Evolutionary conservation across 2,797 vertebrate species (phyloP).

Genomic region (Gouania willdenowi): DNA sequence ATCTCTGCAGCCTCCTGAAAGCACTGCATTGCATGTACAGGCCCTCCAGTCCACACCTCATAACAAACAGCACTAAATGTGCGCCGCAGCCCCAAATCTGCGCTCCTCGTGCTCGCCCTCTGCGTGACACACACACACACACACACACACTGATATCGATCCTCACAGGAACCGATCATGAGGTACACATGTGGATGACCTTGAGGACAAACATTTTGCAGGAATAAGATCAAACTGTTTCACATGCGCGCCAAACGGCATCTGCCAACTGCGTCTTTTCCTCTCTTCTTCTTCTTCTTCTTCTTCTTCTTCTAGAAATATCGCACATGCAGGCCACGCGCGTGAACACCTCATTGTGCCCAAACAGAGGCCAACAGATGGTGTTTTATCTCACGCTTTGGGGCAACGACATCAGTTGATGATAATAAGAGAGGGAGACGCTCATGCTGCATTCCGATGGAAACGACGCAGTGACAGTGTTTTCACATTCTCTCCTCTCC

Average conservation of each 20-base stretch:
- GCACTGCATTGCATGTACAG: conserved; percentile 57
- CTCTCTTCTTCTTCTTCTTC: not conserved
- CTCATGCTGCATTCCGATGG: conserved; percentile 73
- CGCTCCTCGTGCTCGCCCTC: conserved; percentile 8
- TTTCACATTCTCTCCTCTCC: conserved; percentile 17
- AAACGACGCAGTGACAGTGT: conserved; percentile 69
- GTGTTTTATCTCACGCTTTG: conserved; percentile 27
- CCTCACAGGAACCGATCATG: not conserved
- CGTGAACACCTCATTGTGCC: not conserved
- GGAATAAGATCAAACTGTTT: conserved; percentile 40
- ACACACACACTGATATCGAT: too few relatives aligned
- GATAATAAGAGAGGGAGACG: conserved; percentile 40
- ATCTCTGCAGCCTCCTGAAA: conserved; percentile 43
- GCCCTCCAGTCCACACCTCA: too few relatives aligned
- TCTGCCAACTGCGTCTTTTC: conserved; percentile 31
- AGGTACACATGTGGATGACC: conserved; percentile 71
- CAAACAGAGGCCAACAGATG: conserved; percentile 9
- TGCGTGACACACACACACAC: conserved; percentile 1
- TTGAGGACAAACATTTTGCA: conserved; percentile 68
- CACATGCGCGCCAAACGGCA: conserved; percentile 5
- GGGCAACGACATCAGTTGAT: conserved; percentile 43
- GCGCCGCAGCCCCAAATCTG: conserved; percentile 37
- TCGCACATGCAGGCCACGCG: too few relatives aligned
- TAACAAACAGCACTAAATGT: conserved; percentile 44
- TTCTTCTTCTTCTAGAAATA: not conserved